Evolutionary conservation across 2,888 invertebrate genomes (phyloP).

Genomic region (Antheraea yamamai): DNA sequence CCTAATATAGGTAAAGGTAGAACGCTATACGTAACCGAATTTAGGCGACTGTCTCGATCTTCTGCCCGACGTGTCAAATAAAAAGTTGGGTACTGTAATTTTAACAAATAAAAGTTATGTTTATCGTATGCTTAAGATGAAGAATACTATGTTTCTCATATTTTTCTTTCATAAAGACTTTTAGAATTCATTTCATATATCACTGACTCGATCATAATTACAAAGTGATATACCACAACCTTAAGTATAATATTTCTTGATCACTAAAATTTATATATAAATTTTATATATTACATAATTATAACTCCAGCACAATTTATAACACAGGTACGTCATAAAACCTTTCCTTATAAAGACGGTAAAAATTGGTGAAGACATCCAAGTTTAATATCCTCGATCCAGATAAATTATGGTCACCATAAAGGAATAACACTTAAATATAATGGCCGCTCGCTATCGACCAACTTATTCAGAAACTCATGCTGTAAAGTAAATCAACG

Average conservation of each 20-base stretch:
- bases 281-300: background rate
- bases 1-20: too few relatives aligned
- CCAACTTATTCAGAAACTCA: slow-evolving; percentile 46
- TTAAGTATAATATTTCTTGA: background rate
- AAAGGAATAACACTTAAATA: slow-evolving; percentile 44
- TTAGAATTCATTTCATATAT: background rate
- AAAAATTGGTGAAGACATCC: background rate
- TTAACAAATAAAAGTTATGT: too few relatives aligned
- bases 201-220: background rate
- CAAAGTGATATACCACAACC: background rate
- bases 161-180: background rate
- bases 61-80: too few relatives aligned
- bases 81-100: too few relatives aligned
- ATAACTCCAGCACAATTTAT: slow-evolving; percentile 20
- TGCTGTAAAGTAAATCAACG: slow-evolving; percentile 45
- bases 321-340: slow-evolving; percentile 2
- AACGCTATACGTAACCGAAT: too few relatives aligned
- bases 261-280: background rate
- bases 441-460: slow-evolving; percentile 47
- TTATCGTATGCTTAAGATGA: too few relatives aligned
- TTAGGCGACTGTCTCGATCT: too few relatives aligned
- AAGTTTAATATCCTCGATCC: slow-evolving; percentile 1
- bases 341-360: slow-evolving; percentile 1
- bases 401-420: slow-evolving; percentile 34
- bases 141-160: too few relatives aligned